phyloP scores from a whole-genome alignment of 2,113 vertebrate genomes.

The Perca flavescens region DNA sequence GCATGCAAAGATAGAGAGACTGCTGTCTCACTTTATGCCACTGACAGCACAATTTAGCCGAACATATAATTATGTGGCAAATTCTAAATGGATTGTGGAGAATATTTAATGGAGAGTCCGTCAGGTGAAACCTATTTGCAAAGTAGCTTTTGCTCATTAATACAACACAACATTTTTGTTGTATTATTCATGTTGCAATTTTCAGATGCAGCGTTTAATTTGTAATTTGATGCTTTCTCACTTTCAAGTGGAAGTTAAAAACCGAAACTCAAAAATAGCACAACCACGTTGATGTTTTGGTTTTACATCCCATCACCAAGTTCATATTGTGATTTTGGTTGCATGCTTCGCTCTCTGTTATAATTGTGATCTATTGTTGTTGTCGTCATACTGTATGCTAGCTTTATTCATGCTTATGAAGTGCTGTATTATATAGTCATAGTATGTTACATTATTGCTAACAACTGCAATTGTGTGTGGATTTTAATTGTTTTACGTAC shows the following conservation, averaged over 20 bases:
- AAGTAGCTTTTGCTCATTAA: slow-evolving; percentile 65
- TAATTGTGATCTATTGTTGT: slow-evolving; percentile 49
- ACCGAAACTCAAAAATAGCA: slow-evolving; percentile 33
- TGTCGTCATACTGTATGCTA: slow-evolving; percentile 26
- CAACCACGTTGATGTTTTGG: slow-evolving; percentile 54
- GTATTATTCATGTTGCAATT: slow-evolving; percentile 59
- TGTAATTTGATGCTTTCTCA: slow-evolving; percentile 31
- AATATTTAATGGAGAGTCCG: slow-evolving; percentile 62
- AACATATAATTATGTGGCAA: slow-evolving; percentile 65
- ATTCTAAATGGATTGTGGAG: slow-evolving; percentile 58
- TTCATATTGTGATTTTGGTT: slow-evolving; percentile 51
- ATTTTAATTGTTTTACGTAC: slow-evolving; percentile 19
- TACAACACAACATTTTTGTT: slow-evolving; percentile 56
- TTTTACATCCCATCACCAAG: slow-evolving; percentile 54
- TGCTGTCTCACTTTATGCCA: slow-evolving; percentile 37
- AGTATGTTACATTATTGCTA: neutral
- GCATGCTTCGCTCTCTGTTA: slow-evolving; percentile 33
- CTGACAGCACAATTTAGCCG: slow-evolving; percentile 48
- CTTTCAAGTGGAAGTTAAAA: slow-evolving; percentile 36
- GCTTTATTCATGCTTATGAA: neutral
- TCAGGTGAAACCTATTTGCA: slow-evolving; percentile 69
- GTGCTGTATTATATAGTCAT: neutral
- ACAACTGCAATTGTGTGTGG: slow-evolving; percentile 2
- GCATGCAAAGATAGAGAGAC: slow-evolving; percentile 36
- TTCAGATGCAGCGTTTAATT: slow-evolving; percentile 53